Percentiles rank a stretch among this genome's conserved stretches.
These are phyloP conservation scores for Calcarius lapponicus DNA, from an alignment of 2,797 vertebrate genomes.

Conservation along the genomic window DNA sequence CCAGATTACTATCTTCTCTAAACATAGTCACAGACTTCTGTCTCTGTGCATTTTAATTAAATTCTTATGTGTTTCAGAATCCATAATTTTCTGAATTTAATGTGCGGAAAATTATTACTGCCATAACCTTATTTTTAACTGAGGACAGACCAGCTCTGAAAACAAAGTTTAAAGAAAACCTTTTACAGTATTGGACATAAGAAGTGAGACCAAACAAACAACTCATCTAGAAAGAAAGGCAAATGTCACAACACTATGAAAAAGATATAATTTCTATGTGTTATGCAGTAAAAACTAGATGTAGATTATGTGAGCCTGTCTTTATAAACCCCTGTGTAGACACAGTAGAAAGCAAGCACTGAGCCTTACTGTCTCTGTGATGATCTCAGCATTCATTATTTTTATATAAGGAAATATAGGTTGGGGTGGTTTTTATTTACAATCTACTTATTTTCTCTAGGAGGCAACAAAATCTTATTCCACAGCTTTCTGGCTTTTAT, in stretches of 20 bases:
- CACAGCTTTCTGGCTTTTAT: neutral
- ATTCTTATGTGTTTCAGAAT: neutral
- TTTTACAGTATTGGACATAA: neutral
- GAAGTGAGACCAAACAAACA: neutral
- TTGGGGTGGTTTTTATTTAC: neutral
- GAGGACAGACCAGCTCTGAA: neutral
- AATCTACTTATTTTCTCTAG: neutral
- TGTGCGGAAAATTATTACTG: neutral
- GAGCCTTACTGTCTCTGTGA: neutral
- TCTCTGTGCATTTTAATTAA: neutral
- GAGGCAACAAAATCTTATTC: neutral
- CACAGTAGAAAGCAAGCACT: neutral
- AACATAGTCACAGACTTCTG: neutral
- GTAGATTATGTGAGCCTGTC: neutral
- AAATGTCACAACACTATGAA: neutral
- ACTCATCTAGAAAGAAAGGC: neutral
- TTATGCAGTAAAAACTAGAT: neutral
- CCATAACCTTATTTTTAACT: neutral
- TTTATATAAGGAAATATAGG: neutral
- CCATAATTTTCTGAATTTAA: neutral
- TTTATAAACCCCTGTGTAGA: neutral
- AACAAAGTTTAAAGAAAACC: neutral
- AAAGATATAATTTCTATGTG: neutral
- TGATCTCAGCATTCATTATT: neutral
- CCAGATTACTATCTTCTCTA: neutral